phyloP scores from a whole-genome alignment of 1,140 invertebrate species.

The Phenacoccus solenopsis region DNA sequence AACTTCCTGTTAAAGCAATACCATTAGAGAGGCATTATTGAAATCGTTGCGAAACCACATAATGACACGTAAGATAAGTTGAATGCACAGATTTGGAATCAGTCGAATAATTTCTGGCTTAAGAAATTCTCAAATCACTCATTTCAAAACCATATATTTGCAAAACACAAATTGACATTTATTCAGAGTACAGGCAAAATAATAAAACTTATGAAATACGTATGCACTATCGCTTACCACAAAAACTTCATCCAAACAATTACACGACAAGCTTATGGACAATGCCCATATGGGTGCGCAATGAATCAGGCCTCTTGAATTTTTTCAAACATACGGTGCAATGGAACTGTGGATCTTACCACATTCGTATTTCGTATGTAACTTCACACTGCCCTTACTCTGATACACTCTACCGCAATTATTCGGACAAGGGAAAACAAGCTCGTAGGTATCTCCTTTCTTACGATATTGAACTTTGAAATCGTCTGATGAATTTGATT shows the following conservation, averaged over 20 bases:
- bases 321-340: slow-evolving; percentile 22
- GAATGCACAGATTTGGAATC: no score
- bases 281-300: slow-evolving; percentile 35
- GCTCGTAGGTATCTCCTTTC: no score
- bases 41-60: background rate
- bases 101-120: no score
- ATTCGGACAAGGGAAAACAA: slow-evolving; percentile 13
- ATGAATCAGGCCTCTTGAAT: slow-evolving; percentile 29
- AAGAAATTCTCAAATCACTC: no score
- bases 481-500: no score
- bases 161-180: no score
- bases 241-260: background rate
- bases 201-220: no score
- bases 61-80: no score
- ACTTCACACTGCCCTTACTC: background rate
- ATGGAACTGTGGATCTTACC: slow-evolving; percentile 21
- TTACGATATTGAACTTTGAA: no score
- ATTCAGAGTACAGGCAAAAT: no score
- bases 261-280: slow-evolving; percentile 28
- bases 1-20: background rate
- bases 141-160: no score
- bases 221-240: no score
- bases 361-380: slow-evolving; percentile 24
- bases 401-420: slow-evolving; percentile 31
- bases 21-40: background rate